phyloP scores from a whole-genome alignment of 2,888 invertebrate genomes.

The Cephus nigrinus region DNA sequence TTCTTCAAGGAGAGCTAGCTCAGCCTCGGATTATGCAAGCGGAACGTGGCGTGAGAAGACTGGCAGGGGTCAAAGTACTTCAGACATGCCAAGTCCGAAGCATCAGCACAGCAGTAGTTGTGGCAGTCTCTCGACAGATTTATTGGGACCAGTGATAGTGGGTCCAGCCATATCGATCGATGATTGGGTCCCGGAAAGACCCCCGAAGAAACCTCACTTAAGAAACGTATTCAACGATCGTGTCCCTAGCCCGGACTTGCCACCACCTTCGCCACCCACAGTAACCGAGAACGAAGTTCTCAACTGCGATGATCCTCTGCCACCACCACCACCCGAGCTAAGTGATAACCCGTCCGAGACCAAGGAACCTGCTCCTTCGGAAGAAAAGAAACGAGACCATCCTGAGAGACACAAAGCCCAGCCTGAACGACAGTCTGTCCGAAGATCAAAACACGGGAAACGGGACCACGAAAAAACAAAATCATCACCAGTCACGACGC shows the following conservation, averaged over 20 bases:
- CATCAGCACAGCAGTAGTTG: slow-evolving; percentile 73
- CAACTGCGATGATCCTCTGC: slow-evolving; percentile 74
- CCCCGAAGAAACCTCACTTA: slow-evolving; percentile 81
- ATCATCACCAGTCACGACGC: slow-evolving; percentile 21
- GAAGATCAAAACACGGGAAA: slow-evolving; percentile 49
- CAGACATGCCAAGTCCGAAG: slow-evolving; percentile 58
- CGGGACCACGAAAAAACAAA: slow-evolving; percentile 45
- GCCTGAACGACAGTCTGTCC: slow-evolving; percentile 49
- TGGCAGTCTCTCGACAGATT: slow-evolving; percentile 70
- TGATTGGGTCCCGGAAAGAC: slow-evolving; percentile 80
- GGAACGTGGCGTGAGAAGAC: slow-evolving; percentile 65
- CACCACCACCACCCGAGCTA: slow-evolving; percentile 74
- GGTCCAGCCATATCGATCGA: slow-evolving; percentile 74
- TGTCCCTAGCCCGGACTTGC: slow-evolving; percentile 72
- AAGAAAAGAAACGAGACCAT: slow-evolving; percentile 46
- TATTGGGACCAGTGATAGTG: slow-evolving; percentile 73
- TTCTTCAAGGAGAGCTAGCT: slow-evolving; percentile 73
- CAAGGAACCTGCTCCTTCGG: slow-evolving; percentile 49
- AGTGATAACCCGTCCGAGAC: slow-evolving; percentile 25
- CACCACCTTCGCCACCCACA: slow-evolving; percentile 74
- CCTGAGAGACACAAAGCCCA: slow-evolving; percentile 45
- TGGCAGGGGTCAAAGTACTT: slow-evolving; percentile 45
- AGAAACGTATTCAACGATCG: slow-evolving; percentile 69
- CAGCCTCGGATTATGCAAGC: slow-evolving; percentile 76
- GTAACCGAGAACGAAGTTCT: slow-evolving; percentile 72